Conservation (phyloP, 2,888 invertebrate species). For the Agriopis marginaria region DNA sequence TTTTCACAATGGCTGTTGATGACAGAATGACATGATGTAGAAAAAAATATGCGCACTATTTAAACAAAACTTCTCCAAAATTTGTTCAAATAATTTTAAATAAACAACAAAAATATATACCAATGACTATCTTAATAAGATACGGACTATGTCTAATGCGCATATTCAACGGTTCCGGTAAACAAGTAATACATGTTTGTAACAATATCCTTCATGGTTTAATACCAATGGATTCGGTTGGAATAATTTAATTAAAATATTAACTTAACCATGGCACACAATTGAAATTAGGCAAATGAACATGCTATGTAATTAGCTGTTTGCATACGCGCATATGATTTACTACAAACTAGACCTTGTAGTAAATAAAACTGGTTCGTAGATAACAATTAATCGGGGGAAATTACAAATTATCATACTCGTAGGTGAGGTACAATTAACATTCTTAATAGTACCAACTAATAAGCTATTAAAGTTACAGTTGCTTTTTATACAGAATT, state of each 20-base stretch:
- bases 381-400: constrained; percentile 20
- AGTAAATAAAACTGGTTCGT: constrained; percentile 8
- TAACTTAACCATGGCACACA: constrained; percentile 39
- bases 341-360: constrained; percentile 33
- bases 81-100: constrained; percentile 12
- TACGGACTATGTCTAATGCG: constrained; percentile 27
- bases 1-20: background rate
- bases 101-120: constrained; percentile 6
- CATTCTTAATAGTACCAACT: constrained; percentile 2
- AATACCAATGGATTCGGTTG: constrained; percentile 31
- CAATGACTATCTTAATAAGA: constrained; percentile 12
- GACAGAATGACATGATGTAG: background rate
- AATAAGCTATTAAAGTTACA: too few relatives aligned
- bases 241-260: constrained; percentile 37
- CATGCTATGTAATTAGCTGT: constrained; percentile 19
- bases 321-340: constrained; percentile 28
- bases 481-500: too few relatives aligned
- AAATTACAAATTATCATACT: constrained; percentile 16
- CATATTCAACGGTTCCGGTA: constrained; percentile 25
- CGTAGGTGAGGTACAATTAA: constrained; percentile 12
- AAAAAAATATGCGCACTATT: constrained; percentile 7
- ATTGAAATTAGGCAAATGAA: constrained; percentile 36
- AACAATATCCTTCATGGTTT: constrained; percentile 36
- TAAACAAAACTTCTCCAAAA: background rate
- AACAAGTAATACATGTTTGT: constrained; percentile 26